Percentiles rank a stretch among this genome's conserved stretches.
Conservation (phyloP, 2,113 vertebrate genomes). For the Sclerurus mexicanus region DNA sequence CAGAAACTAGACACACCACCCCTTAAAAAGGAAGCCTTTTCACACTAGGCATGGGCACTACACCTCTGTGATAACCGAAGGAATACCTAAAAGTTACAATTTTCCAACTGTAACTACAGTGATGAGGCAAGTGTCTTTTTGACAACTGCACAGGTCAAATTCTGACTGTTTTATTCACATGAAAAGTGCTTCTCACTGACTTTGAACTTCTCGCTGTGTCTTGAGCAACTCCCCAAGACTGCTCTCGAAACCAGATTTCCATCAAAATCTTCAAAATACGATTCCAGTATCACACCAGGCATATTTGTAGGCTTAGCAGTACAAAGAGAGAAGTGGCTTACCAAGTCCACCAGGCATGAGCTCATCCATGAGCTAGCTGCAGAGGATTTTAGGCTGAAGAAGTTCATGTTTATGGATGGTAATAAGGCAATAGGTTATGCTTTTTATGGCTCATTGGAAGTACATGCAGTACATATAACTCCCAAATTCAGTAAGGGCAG, state of each 20-base stretch:
- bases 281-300: not conserved
- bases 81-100: not conserved
- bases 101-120: not conserved
- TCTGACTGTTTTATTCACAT: not conserved
- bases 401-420: not conserved
- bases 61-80: not conserved
- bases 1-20: not conserved
- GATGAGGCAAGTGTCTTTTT: not conserved
- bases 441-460: not conserved
- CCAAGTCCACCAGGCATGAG: not conserved
- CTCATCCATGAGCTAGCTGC: not conserved
- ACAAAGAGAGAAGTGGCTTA: not conserved
- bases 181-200: not conserved
- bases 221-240: fast-evolving
- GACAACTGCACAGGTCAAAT: not conserved
- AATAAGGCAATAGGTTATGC: not conserved
- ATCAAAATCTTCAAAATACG: not conserved
- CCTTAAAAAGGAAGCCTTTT: not conserved
- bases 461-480: not conserved
- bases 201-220: not conserved
- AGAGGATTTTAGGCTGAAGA: not conserved
- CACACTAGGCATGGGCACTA: not conserved
- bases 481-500: not conserved
- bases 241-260: not conserved
- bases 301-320: not conserved